Base-by-base conservation (phyloP, 2,797 vertebrate species). In the Holocentrus rufus region DNA sequence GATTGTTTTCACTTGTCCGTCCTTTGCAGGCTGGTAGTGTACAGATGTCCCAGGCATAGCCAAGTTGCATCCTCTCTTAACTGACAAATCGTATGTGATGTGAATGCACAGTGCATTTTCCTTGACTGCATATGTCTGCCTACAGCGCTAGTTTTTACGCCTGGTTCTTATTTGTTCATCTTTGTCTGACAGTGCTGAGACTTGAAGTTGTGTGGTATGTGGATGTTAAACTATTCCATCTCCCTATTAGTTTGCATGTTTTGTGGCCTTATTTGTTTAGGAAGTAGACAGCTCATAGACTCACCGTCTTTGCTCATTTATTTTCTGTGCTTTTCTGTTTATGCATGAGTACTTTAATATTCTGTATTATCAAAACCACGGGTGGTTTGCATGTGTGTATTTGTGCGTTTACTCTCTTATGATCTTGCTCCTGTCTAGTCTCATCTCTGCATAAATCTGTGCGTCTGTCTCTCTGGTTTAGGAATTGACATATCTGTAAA, bases 81-180 rank as follows among this genome's bases (percentile, higher is more conserved):
- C 47, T 57, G 65, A 78, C 54, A 59, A 66, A 70, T 54, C 50
- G 17, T 25, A 22, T 69, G 47, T 8, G 5, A 2, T 56, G 15
- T 67, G 59, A 18, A 62, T 31, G 27, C 14, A 46, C 13, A 61
- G 17, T 57, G 20, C 74, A 82, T 69, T 78, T 69, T 13, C 31
- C n/a, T n/a, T 74, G 30, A 7, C 49, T 54, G 23, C 57, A 58
- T 78, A 5, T 18, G 56, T 79, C 71, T 62, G 49, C 6, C 67
- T 44, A n/a, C n/a, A n/a, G n/a, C n/a, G 25, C 10, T 36, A 23
- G 7, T 54, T 63, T 30, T 75, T 80, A 14, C 46, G 71, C 65
- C 47, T 62, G 31, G 68, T 59, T 56, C 60, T 77, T 84, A 49
- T 56, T 66, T 81, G 54, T 53, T 55, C n/a, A 31, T 10, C n/a